Conservation (phyloP, 2,113 vertebrate species). For the Corynorhinus townsendii region DNA sequence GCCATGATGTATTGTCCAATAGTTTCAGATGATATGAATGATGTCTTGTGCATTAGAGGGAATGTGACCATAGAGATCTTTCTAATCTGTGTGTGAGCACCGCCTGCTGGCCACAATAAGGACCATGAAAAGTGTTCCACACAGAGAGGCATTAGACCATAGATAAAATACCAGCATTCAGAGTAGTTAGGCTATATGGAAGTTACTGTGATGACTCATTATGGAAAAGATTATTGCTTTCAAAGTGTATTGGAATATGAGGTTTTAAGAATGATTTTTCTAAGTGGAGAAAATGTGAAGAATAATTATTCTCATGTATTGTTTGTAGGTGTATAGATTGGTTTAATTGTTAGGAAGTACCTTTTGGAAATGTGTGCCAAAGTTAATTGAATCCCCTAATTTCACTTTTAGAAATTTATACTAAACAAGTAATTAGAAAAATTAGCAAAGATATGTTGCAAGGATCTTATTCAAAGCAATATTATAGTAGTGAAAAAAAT, state of each 20-base stretch:
- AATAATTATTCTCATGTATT: not conserved
- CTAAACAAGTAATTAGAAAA: not conserved
- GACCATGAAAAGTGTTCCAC: not conserved
- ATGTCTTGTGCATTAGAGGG: not conserved
- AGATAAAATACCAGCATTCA: not conserved
- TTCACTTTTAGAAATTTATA: not conserved
- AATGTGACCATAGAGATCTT: conserved; percentile 1
- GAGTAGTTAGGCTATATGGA: not conserved
- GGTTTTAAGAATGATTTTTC: conserved; percentile 27
- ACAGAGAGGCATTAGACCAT: not conserved
- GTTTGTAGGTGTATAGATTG: not conserved
- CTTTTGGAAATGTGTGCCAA: not conserved
- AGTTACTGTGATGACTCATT: not conserved
- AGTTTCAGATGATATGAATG: not conserved
- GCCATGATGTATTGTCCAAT: not conserved
- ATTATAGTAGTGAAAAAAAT: not conserved
- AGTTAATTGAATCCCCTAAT: not conserved
- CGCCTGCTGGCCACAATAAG: conserved; percentile 8
- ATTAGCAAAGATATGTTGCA: not conserved
- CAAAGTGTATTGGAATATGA: not conserved
- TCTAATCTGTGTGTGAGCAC: conserved; percentile 30
- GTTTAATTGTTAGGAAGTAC: not conserved
- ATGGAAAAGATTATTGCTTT: not conserved
- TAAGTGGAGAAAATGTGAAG: not conserved
- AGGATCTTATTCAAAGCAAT: not conserved